Percentiles rank a stretch among this genome's conserved stretches.
Conservation (phyloP, 2,113 vertebrate genomes). For the Cyprinus carpio region DNA sequence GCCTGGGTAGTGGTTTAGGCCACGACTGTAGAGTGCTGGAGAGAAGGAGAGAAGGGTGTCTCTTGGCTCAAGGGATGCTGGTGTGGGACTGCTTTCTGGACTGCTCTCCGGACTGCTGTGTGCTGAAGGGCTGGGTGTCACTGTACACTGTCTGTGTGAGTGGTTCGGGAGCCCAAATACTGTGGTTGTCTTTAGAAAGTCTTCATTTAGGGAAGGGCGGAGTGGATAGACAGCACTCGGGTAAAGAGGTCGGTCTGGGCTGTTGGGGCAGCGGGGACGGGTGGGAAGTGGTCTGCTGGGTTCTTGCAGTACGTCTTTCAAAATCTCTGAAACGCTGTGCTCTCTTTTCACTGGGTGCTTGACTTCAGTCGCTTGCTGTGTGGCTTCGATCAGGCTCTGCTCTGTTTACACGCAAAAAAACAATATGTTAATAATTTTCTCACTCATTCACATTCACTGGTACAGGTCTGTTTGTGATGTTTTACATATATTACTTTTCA, state of each 20-base stretch:
- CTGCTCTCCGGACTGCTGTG: slow-evolving; percentile 92
- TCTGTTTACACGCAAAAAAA: slow-evolving; percentile 76
- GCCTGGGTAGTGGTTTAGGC: slow-evolving; percentile 82
- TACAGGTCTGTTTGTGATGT: neutral
- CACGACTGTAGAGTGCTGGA: slow-evolving; percentile 76
- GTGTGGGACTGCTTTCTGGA: slow-evolving; percentile 82
- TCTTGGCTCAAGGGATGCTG: slow-evolving; percentile 78
- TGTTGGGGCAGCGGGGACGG: slow-evolving; percentile 74
- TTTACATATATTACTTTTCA: neutral
- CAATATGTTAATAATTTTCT: slow-evolving; percentile 23
- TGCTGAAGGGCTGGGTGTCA: slow-evolving; percentile 87
- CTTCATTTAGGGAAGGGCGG: slow-evolving; percentile 80
- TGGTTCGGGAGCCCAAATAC: slow-evolving; percentile 80
- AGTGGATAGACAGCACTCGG: slow-evolving; percentile 88
- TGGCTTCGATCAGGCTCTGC: slow-evolving; percentile 82
- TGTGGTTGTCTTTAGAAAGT: slow-evolving; percentile 82
- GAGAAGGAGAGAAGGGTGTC: slow-evolving; percentile 78
- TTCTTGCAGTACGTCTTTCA: slow-evolving; percentile 80
- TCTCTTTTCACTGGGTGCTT: slow-evolving; percentile 85
- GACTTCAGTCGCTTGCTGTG: slow-evolving; percentile 79
- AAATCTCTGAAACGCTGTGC: slow-evolving; percentile 89
- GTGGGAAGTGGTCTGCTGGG: slow-evolving; percentile 79
- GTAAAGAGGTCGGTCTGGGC: slow-evolving; percentile 85
- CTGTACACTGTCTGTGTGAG: slow-evolving; percentile 85
- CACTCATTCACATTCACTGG: neutral